Percentiles rank a stretch among this genome's conserved stretches.
These are phyloP conservation scores for Syngnathus typhle DNA, from an alignment of 2,113 vertebrate species.

Conservation along the genomic window DNA sequence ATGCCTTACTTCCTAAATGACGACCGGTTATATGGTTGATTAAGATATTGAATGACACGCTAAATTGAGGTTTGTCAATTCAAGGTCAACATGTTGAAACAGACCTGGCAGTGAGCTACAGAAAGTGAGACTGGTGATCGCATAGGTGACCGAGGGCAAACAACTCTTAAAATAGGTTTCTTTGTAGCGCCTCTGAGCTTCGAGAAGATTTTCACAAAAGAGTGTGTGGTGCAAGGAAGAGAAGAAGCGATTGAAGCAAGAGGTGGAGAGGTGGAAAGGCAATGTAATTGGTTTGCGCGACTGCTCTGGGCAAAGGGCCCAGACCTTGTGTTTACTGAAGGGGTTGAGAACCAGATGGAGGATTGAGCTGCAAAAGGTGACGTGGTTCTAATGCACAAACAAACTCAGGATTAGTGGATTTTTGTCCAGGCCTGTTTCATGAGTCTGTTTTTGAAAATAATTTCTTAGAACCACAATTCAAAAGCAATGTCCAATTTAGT, in stretches of 20 bases:
- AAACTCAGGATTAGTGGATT: slow-evolving; percentile 11
- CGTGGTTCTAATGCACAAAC: slow-evolving; percentile 37
- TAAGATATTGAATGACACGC: slow-evolving; percentile 2
- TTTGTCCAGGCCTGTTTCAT: no score
- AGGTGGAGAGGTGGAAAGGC: slow-evolving; percentile 16
- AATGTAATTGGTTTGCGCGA: slow-evolving; percentile 26
- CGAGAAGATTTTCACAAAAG: slow-evolving; percentile 26
- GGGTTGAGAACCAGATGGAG: background rate
- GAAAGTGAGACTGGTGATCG: slow-evolving; percentile 35
- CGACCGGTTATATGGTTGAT: background rate
- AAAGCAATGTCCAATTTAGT: no score
- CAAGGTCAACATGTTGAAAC: slow-evolving; percentile 29
- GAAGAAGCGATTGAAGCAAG: slow-evolving; percentile 1
- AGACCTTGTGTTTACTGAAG: slow-evolving; percentile 32
- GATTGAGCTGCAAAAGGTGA: slow-evolving; percentile 17
- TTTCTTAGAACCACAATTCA: no score
- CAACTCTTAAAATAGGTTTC: slow-evolving; percentile 57
- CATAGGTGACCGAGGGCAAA: slow-evolving; percentile 37
- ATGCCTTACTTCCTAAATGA: background rate
- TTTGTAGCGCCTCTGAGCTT: slow-evolving; percentile 39
- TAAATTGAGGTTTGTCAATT: background rate
- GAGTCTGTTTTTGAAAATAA: no score
- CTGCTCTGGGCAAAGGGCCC: slow-evolving; percentile 45
- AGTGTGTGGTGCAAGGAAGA: slow-evolving; percentile 2
- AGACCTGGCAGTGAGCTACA: slow-evolving; percentile 21